Conservation (phyloP, 2,888 invertebrate species). For the Xestobium rufovillosum region DNA sequence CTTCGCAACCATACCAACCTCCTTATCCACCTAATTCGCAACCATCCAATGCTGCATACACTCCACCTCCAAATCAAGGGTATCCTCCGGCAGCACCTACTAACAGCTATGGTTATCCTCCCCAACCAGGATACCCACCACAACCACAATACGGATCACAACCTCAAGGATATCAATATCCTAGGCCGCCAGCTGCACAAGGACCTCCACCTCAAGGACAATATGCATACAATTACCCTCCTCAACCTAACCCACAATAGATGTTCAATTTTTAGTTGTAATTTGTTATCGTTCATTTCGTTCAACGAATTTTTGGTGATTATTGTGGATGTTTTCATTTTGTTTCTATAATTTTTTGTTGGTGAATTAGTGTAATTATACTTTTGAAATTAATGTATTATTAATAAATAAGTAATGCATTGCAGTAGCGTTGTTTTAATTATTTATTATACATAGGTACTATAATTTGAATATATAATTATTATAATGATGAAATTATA, state of each 20-base stretch:
- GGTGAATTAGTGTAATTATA: too few species aligned
- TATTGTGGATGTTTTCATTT: too few species aligned
- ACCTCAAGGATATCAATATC: conserved; percentile 58
- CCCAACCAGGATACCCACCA: conserved; percentile 53
- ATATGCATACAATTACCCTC: conserved; percentile 72
- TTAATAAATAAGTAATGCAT: too few species aligned
- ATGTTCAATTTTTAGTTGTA: too few species aligned
- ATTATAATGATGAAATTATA: too few species aligned
- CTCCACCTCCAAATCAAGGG: conserved; percentile 41
- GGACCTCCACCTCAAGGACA: conserved; percentile 68
- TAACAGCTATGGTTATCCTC: conserved; percentile 47
- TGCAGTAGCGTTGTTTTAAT: too few species aligned
- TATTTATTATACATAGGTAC: too few species aligned
- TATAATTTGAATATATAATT: too few species aligned
- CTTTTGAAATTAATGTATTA: too few species aligned
- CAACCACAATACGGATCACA: conserved; percentile 52
- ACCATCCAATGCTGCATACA: conserved; percentile 44
- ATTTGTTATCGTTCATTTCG: too few species aligned
- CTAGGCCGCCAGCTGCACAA: conserved; percentile 59
- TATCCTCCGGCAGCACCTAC: conserved; percentile 38
- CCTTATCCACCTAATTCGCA: conserved; percentile 45
- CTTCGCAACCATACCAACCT: conserved; percentile 49
- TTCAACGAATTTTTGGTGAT: conserved; percentile 4
- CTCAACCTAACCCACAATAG: conserved; percentile 64
- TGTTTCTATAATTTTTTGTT: too few species aligned